Conservation (phyloP, 2,113 vertebrate species). For the Pteropus alecto region DNA sequence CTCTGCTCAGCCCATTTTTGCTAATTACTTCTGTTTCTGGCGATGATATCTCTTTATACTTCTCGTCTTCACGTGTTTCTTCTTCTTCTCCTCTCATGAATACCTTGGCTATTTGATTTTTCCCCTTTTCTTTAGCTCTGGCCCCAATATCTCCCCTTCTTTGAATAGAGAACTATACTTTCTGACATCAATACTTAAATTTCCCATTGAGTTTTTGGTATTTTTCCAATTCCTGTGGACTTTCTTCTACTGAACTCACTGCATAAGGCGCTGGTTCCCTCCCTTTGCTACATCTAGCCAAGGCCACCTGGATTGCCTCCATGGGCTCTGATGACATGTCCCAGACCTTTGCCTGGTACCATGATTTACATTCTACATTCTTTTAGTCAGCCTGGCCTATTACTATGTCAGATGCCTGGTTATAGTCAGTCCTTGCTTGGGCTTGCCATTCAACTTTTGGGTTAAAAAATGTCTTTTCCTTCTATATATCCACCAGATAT, state of each 20-base stretch:
- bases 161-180: neutral
- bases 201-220: neutral
- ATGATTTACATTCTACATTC: neutral
- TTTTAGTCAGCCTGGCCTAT: constrained; percentile 46
- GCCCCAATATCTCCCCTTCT: neutral
- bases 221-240: neutral
- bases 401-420: neutral
- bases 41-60: accelerated
- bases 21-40: neutral
- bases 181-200: neutral
- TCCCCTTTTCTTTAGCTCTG: neutral
- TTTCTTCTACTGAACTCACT: neutral
- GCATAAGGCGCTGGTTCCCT: accelerated
- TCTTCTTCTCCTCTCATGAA: neutral
- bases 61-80: neutral
- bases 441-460: neutral
- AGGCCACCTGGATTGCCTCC: no score
- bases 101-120: neutral
- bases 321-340: neutral
- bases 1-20: neutral
- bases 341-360: neutral
- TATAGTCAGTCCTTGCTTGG: neutral
- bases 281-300: neutral
- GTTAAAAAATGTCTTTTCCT: neutral
- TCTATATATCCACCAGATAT: neutral